Base-by-base conservation (phyloP, 1,140 invertebrate genomes). In the Nylanderia fulva region DNA sequence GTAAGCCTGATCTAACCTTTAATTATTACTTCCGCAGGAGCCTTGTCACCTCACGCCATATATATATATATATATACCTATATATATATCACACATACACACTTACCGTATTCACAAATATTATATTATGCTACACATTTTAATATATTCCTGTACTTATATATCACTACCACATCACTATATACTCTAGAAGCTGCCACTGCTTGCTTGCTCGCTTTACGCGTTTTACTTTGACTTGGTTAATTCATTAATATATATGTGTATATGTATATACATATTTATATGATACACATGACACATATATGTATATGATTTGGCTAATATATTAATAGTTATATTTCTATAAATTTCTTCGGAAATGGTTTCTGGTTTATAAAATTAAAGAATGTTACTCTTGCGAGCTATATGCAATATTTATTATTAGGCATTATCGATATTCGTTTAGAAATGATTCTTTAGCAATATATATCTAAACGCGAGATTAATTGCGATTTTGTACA, bases 1-100 rank as follows among this genome's bases (percentile, higher is more conserved):
- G 97, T 97, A 97, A 97, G 97, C 93, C 91, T 92, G 90, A 93
- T 91, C 93, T 93, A 93, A 92, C 90, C 91, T 94, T 93, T 93
- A 93, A 93, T 93, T 91, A 93, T 91, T 91, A 95, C 93, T 93
- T 93, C 92, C 91, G 90, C 92, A 93, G 93, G 93, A 93, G 93
- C 87, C 88, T 92, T 91, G 85, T 92, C 90, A 88, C 91, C 88
- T 87, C 80, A 87, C 84, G 83, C 86, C 89, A 93, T 88, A 90
- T 91, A 74, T 84, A 84, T 83, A 86, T 52, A 64, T 42, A n/a
- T 42, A 42, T 64, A 69, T 33, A n/a, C n/a, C n/a, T n/a, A n/a
- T n/a, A n/a, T n/a, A 86, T 74, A 77, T 77, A 77, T 60, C 48
- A 76, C 8, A 45, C 48, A n/a, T 15, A 52, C 68, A 76, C 66